Evolutionary conservation across 1,140 invertebrate genomes (phyloP), one percentile per base, ranked within the genome.

Genomic region (Charaxes varanes): DNA sequence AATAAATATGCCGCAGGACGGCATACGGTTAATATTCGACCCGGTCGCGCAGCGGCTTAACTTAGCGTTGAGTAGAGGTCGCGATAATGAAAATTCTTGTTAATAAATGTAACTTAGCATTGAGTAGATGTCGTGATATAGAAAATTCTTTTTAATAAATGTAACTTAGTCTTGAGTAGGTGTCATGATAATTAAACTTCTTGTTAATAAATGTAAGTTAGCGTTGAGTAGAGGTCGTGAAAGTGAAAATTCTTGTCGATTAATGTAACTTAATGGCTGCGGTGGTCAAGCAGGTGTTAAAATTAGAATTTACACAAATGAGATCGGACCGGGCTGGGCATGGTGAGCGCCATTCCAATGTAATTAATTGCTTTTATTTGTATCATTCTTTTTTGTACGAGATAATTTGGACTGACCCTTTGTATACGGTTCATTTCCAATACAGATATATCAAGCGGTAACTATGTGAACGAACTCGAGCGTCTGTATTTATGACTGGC

Each of bases 1-100:
- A 54, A 92, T 99, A 68, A 96, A 97, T 86, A 90, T 99, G 85
- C 94, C 95, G 37, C 91, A 96, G 73, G 96, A 98, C 88, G 96
- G 97, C 23, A 92, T 99, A 52, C 90, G 95, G 66, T 89, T 99
- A 43, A 94, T 97, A 86, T 99, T 98, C 85, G 96, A 99, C 87
- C 92, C 96, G 16, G 88, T 95, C 22, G 91, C 92, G 17, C 97
- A 99, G 85, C 90, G 96, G 64, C 88, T 99, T n/a, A n/a, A n/a
- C n/a, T n/a, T n/a, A n/a, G n/a, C n/a, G n/a, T n/a, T n/a, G n/a
- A n/a, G n/a, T n/a, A n/a, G n/a, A n/a, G n/a, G n/a, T n/a, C n/a
- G n/a, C n/a, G n/a, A n/a, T n/a, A n/a, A n/a, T n/a, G n/a, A n/a
- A n/a, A n/a, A n/a, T n/a, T n/a, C n/a, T n/a, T n/a, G n/a, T n/a